Evolutionary conservation across 2,888 invertebrate genomes (phyloP).

Genomic region (Vesta saturnalis): DNA sequence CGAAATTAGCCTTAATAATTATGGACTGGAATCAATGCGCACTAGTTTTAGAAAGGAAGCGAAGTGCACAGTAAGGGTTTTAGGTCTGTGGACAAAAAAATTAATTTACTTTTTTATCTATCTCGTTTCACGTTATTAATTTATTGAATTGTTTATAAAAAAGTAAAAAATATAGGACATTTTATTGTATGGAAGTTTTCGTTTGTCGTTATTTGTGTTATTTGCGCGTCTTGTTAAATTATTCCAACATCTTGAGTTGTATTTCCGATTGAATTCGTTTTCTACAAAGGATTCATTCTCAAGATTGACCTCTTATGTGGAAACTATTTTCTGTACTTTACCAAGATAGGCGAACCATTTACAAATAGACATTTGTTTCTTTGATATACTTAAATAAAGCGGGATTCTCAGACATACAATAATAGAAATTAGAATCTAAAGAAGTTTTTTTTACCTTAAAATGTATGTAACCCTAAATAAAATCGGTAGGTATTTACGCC

Average conservation of each 20-base stretch:
- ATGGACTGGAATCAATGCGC: constrained; percentile 32
- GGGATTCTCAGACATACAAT: too few relatives aligned
- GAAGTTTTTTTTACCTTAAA: too few relatives aligned
- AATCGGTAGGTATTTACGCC: too few relatives aligned
- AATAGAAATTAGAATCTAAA: too few relatives aligned
- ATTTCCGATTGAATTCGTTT: constrained; percentile 47
- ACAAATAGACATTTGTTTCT: too few relatives aligned
- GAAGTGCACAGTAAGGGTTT: neutral
- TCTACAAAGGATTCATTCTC: constrained; percentile 43
- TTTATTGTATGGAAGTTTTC: constrained; percentile 26
- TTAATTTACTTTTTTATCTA: constrained; percentile 8
- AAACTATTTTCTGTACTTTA: constrained; percentile 40
- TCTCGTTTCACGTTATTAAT: constrained; percentile 29
- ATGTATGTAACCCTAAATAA: too few relatives aligned
- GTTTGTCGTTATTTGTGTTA: constrained; percentile 24
- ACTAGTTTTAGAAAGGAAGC: constrained; percentile 21
- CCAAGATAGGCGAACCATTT: constrained; percentile 29
- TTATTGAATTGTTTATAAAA: constrained; percentile 32
- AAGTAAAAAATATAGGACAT: constrained; percentile 18
- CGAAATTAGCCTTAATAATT: constrained; percentile 33
- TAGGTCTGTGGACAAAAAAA: constrained; percentile 15
- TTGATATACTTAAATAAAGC: too few relatives aligned
- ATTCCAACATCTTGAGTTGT: constrained; percentile 53
- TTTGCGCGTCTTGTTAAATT: constrained; percentile 52
- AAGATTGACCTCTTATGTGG: constrained; percentile 46